Percentiles rank a stretch among this genome's conserved stretches.
These are phyloP conservation scores for Epicampocera succincta DNA, from an alignment of 2,888 invertebrate species.

Conservation along the genomic window DNA sequence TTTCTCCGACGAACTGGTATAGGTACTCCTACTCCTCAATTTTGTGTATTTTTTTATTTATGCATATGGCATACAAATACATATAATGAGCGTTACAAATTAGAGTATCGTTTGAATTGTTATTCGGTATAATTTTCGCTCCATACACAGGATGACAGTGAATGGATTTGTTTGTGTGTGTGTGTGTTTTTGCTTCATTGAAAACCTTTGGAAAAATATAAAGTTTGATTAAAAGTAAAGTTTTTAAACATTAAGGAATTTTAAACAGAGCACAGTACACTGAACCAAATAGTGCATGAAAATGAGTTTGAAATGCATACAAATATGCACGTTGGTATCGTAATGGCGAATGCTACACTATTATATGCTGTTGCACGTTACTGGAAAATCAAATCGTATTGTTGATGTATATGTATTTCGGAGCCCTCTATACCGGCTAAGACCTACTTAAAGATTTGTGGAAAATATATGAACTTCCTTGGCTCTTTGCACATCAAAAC, in stretches of 20 bases:
- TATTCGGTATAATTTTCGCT: constrained; percentile 57
- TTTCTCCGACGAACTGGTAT: not conserved
- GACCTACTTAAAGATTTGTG: too few species aligned
- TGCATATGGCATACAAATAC: not conserved
- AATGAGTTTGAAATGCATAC: not conserved
- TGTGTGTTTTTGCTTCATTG: not conserved
- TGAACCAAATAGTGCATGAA: not conserved
- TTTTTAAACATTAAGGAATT: not conserved
- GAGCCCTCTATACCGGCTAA: too few species aligned
- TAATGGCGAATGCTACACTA: not conserved
- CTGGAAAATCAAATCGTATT: too few species aligned
- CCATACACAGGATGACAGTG: constrained; percentile 28
- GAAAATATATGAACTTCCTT: too few species aligned
- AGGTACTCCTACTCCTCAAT: not conserved
- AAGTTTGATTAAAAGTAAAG: not conserved
- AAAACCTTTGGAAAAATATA: constrained; percentile 19
- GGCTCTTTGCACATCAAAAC: too few species aligned
- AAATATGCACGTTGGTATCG: too few species aligned
- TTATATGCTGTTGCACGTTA: too few species aligned
- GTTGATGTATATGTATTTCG: too few species aligned
- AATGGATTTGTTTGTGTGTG: constrained; percentile 9
- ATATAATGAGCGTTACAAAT: constrained; percentile 65
- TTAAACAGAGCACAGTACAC: not conserved
- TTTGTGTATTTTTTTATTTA: not conserved
- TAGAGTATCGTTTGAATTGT: constrained; percentile 69